Conservation (phyloP, 2,113 vertebrate species). For the Oplegnathus fasciatus region DNA sequence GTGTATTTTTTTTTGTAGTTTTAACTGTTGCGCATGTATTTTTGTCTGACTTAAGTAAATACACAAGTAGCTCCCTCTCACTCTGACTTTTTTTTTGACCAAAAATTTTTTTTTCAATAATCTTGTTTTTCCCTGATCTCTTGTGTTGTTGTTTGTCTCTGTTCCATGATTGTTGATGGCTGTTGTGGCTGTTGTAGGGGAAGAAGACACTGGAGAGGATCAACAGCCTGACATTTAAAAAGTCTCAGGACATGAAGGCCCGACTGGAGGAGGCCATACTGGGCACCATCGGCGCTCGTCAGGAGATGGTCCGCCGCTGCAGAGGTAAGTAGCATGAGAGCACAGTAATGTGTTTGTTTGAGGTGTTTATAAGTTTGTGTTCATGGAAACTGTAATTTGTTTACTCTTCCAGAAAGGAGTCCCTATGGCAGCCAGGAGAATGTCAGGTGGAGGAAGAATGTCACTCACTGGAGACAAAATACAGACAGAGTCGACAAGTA, state of each 20-base stretch:
- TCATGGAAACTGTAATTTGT: constrained; percentile 19
- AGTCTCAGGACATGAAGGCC: constrained; percentile 95
- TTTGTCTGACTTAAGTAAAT: not conserved
- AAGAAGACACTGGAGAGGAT: constrained; percentile 91
- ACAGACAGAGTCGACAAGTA: constrained; percentile 93
- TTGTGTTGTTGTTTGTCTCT: not conserved
- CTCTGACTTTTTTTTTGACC: not conserved
- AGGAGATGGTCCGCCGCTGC: constrained; percentile 94
- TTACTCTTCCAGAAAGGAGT: constrained; percentile 86
- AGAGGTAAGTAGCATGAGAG: constrained; percentile 81
- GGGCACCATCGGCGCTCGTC: constrained; percentile 91
- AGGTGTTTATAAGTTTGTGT: constrained; percentile 2
- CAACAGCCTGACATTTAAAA: constrained; percentile 94
- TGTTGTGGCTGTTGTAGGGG: constrained; percentile 81
- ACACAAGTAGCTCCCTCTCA: not conserved
- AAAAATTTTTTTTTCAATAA: not conserved
- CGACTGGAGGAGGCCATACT: constrained; percentile 93
- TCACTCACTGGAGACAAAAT: constrained; percentile 92
- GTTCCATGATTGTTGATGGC: not conserved
- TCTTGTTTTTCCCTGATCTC: not conserved
- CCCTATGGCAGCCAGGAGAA: constrained; percentile 92
- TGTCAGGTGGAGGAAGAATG: constrained; percentile 92
- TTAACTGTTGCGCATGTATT: not conserved
- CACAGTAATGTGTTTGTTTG: not conserved
- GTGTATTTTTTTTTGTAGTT: not conserved